phyloP scores from a whole-genome alignment of 1,140 invertebrate species.

The Heliconius melpomene region DNA sequence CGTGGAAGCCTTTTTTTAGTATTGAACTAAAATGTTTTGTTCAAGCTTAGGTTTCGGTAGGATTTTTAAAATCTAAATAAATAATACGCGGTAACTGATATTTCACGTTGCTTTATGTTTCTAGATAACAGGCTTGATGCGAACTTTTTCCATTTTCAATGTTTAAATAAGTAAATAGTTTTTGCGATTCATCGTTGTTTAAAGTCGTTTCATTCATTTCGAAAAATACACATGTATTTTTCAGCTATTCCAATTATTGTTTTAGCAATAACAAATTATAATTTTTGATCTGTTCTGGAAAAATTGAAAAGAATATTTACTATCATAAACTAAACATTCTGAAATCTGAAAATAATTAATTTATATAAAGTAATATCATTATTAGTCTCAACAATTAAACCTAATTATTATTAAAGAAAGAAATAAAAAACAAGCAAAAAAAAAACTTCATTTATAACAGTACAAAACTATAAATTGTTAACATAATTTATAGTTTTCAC shows the following conservation, averaged over 20 bases:
- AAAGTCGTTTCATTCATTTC: too few relatives aligned
- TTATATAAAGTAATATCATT: too few relatives aligned
- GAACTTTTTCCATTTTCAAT: slow-evolving; percentile 27
- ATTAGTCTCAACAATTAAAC: too few relatives aligned
- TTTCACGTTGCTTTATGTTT: slow-evolving; percentile 39
- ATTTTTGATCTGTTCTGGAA: neutral
- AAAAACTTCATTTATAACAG: too few relatives aligned
- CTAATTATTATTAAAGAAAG: too few relatives aligned
- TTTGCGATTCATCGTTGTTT: slow-evolving; percentile 16
- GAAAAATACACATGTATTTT: neutral
- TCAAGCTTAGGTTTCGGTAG: slow-evolving; percentile 46
- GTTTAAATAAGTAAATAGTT: slow-evolving; percentile 22
- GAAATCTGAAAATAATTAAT: too few relatives aligned
- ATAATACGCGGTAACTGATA: slow-evolving; percentile 40
- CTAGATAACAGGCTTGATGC: slow-evolving; percentile 27
- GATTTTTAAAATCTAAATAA: slow-evolving; percentile 42
- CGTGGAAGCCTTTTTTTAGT: slow-evolving; percentile 40
- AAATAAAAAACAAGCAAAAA: too few relatives aligned
- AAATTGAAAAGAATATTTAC: neutral
- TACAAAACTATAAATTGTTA: neutral
- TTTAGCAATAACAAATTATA: neutral
- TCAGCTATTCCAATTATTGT: slow-evolving; percentile 11
- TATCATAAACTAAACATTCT: neutral
- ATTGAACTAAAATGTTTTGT: slow-evolving; percentile 51
- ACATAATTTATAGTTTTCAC: neutral